Percentiles rank a stretch among this genome's conserved stretches.
These are phyloP conservation scores for Serranus cabrilla DNA, from an alignment of 2,797 vertebrate species.

Conservation along the genomic window DNA sequence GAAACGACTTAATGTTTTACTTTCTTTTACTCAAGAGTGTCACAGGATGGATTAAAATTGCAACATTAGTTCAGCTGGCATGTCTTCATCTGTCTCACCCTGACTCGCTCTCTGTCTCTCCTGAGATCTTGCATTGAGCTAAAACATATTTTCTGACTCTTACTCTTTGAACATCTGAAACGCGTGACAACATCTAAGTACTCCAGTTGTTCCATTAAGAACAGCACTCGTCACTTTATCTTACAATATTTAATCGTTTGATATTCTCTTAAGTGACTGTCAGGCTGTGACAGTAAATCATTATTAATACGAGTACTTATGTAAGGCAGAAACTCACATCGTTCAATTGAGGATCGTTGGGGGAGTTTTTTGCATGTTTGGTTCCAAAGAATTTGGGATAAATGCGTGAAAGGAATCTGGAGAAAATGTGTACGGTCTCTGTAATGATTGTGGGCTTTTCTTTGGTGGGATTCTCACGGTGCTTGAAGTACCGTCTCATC, in stretches of 20 bases:
- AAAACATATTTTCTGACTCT: background rate
- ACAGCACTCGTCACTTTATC: background rate
- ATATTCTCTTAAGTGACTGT: background rate
- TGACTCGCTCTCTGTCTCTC: background rate
- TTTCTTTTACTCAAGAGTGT: conserved; percentile 6
- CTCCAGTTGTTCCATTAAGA: background rate
- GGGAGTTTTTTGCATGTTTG: background rate
- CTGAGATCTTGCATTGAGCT: background rate
- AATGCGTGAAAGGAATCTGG: too few species aligned
- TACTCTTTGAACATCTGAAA: conserved; percentile 7
- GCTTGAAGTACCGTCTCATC: background rate
- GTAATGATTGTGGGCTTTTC: too few species aligned
- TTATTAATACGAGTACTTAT: background rate
- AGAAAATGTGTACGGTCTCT: background rate
- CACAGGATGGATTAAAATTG: conserved; percentile 14
- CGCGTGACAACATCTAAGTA: background rate
- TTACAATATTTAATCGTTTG: background rate
- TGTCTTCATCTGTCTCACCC: background rate
- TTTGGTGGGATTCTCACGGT: background rate
- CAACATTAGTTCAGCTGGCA: conserved; percentile 22
- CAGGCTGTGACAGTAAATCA: background rate
- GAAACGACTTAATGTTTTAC: background rate
- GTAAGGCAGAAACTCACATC: background rate
- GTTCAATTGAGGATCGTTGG: too few species aligned
- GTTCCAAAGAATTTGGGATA: too few species aligned